Conservation (phyloP, 1,140 invertebrate genomes). For the Drosophila mauritiana region DNA sequence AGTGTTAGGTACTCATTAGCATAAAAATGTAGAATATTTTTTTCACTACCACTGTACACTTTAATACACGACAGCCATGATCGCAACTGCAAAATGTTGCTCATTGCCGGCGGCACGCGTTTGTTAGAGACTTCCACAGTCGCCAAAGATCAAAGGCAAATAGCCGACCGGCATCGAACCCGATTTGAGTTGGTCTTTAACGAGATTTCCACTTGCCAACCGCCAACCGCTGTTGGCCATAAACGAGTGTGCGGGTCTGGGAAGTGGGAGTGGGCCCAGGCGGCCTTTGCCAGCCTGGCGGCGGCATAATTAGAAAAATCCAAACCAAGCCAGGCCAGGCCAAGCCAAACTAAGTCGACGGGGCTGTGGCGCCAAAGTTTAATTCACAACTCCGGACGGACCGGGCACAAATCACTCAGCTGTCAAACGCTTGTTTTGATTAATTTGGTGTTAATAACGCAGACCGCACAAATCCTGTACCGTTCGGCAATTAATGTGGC, state of each 20-base stretch:
- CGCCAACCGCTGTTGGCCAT: conserved; percentile 34
- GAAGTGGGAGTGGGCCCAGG: conserved; percentile 68
- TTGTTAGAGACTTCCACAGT: conserved; percentile 51
- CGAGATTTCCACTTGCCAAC: conserved; percentile 57
- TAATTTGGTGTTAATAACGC: conserved; percentile 79
- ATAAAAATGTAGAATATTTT: no score
- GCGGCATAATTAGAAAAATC: conserved; percentile 32
- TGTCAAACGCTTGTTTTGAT: conserved; percentile 78
- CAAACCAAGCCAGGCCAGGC: conserved; percentile 2
- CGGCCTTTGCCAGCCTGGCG: conserved; percentile 9
- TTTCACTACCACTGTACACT: neutral
- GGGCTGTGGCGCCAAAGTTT: conserved; percentile 61
- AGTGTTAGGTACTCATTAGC: no score
- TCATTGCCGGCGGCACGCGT: conserved; percentile 65
- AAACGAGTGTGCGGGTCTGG: conserved; percentile 48
- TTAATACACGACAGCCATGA: conserved; percentile 35
- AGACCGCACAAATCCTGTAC: conserved; percentile 62
- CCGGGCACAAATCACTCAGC: conserved; percentile 73
- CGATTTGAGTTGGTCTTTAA: conserved; percentile 59
- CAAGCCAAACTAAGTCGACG: conserved; percentile 18
- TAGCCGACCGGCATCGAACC: conserved; percentile 46
- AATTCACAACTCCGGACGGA: conserved; percentile 41
- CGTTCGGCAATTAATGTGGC: conserved; percentile 67
- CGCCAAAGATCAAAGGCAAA: conserved; percentile 60
- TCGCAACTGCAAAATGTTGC: conserved; percentile 38